Evolutionary conservation across 2,888 invertebrate genomes (phyloP).

Genomic region (Rhagonycha fulva): DNA sequence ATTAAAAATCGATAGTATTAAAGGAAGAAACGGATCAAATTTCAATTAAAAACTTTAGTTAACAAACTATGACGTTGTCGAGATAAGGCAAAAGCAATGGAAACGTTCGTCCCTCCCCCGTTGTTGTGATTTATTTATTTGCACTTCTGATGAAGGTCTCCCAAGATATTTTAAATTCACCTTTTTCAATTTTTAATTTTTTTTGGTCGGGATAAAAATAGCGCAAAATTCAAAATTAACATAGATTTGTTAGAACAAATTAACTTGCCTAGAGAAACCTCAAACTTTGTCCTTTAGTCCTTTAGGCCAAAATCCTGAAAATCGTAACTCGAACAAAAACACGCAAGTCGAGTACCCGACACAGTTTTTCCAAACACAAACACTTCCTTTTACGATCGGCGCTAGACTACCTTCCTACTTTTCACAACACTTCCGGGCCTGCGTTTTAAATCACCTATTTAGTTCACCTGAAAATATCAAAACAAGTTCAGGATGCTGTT

Average conservation of each 20-base stretch:
- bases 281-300: background rate
- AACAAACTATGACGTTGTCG: background rate
- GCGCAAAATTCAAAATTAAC: background rate
- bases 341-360: background rate
- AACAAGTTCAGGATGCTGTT: background rate
- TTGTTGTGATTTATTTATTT: background rate
- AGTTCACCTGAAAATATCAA: background rate
- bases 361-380: slow-evolving; percentile 7
- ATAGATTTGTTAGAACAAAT: background rate
- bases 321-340: background rate
- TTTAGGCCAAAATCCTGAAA: background rate
- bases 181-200: background rate
- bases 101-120: background rate
- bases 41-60: background rate
- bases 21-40: background rate
- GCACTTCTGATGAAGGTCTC: background rate
- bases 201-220: background rate
- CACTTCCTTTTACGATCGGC: background rate
- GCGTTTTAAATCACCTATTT: slow-evolving; percentile 2
- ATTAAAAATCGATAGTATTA: slow-evolving; percentile 14
- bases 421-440: background rate
- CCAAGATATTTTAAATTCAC: background rate
- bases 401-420: slow-evolving; percentile 3
- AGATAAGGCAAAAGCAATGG: background rate
- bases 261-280: background rate